A percentile compares a stretch with the other conserved stretches of the same genome.
Conservation (phyloP, 2,113 vertebrate genomes). For the Grallaria varia region DNA sequence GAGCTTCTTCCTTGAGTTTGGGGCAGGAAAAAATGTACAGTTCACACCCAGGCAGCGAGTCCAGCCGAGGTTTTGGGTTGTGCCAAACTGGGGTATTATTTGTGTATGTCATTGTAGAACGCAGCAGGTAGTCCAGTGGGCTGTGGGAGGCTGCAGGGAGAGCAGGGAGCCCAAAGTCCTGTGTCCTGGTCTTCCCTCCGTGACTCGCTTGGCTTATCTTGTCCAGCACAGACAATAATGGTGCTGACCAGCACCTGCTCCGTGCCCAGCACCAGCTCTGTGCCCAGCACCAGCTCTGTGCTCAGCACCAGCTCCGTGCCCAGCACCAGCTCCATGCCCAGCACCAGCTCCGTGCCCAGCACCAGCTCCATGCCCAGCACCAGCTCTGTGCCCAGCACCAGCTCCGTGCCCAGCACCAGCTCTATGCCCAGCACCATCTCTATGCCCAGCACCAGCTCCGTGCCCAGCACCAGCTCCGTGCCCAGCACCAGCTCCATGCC, state of each 20-base stretch:
- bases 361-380: no score
- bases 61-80: not conserved
- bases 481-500: no score
- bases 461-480: not conserved
- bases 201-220: not conserved
- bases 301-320: not conserved
- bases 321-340: not conserved
- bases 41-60: not conserved
- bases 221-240: not conserved
- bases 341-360: no score
- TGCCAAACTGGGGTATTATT: not conserved
- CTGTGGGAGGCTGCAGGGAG: not conserved
- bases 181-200: not conserved
- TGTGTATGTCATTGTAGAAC: fast-evolving
- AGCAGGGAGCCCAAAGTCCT: not conserved
- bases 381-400: no score
- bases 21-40: not conserved
- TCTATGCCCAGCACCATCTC: no score
- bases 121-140: not conserved
- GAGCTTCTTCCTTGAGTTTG: not conserved
- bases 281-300: no score
- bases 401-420: no score
- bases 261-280: not conserved
- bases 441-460: no score
- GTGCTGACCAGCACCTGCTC: not conserved